These are phyloP conservation scores for Smutsia temminckii DNA, from an alignment of 2,797 vertebrate genomes.

Conservation along the genomic window DNA sequence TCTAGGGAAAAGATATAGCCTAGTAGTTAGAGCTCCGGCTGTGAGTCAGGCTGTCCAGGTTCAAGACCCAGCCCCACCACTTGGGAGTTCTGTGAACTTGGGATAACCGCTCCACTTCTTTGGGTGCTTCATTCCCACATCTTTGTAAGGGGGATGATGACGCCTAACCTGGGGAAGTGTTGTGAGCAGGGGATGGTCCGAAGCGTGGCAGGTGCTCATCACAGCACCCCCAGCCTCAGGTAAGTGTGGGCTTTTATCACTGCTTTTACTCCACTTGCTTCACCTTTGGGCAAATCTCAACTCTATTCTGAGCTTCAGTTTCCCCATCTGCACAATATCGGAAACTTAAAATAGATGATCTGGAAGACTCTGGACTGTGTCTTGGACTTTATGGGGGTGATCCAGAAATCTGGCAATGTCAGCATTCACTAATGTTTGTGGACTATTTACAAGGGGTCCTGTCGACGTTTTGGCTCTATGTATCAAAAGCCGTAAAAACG, in stretches of 20 bases:
- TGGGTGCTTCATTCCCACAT: accelerated
- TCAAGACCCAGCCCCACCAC: not conserved
- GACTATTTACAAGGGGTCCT: not conserved
- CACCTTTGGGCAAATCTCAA: not conserved
- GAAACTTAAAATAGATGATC: not conserved
- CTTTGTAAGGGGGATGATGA: not conserved
- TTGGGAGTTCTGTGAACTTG: not conserved
- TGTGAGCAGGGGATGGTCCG: not conserved
- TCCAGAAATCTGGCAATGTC: not conserved
- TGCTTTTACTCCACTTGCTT: not conserved
- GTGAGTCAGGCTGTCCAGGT: not conserved
- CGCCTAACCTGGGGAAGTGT: not conserved
- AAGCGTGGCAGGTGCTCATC: accelerated
- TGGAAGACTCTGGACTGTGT: not conserved
- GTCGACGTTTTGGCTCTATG: not conserved
- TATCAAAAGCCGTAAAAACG: not conserved
- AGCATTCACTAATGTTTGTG: not conserved
- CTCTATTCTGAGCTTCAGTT: not conserved
- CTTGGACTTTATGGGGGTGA: not conserved
- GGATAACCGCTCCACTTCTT: not conserved
- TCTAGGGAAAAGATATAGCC: not conserved
- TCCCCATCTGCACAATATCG: not conserved
- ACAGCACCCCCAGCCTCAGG: too few relatives aligned
- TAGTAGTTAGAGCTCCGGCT: accelerated
- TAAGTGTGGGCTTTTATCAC: not conserved